Evolutionary conservation across 2,797 vertebrate species (phyloP), one percentile per base, ranked within the genome.

Genomic region (Pseudotriccus pelzelni): DNA sequence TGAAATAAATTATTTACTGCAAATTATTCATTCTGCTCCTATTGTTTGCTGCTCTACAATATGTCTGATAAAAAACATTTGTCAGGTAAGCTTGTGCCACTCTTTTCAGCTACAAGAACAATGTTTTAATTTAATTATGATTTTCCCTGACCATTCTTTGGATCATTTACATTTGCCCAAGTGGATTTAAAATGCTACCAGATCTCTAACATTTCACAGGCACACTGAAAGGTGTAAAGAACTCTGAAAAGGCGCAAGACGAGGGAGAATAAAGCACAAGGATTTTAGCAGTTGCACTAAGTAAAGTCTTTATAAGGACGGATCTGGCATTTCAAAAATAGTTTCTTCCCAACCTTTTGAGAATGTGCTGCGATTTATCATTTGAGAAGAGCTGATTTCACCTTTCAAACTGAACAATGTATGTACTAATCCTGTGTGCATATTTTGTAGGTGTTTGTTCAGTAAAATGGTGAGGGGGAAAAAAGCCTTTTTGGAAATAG

Each of bases 271-370:
- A 94, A 96, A 94, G 87, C 62, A 83, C 72, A 74, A 75, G 87
- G 69, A 90, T 94, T 93, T 93, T 82, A 94, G 85, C 94, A 96
- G 80, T 62, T 1, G 1, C 59, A 52, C 50, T 76, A 81, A 92
- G 86, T 76, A 30, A 92, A 96, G 76, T 69, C 85, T 94, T 93
- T 88, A 93, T 76, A 93, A 92, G 90, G 93, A 94, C 69, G 55
- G 82, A 91, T 93, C 73, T 94, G 92, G 76, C 87, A 95, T 96
- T 95, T 96, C 89, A 96, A 93, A 97, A 97, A 93, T 94, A 96
- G 95, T 95, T 96, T 90, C 43, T 83, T 90, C 90, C 82, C 93
- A 80, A 55, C 75, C 92, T 78, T 91, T 95, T 11, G 13, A 92
- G 83, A 93, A 89, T 91, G 67, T 93, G 23, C 77, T 87, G 82